phyloP scores from a whole-genome alignment of 1,140 invertebrate species.

The Pogonus chalceus region DNA sequence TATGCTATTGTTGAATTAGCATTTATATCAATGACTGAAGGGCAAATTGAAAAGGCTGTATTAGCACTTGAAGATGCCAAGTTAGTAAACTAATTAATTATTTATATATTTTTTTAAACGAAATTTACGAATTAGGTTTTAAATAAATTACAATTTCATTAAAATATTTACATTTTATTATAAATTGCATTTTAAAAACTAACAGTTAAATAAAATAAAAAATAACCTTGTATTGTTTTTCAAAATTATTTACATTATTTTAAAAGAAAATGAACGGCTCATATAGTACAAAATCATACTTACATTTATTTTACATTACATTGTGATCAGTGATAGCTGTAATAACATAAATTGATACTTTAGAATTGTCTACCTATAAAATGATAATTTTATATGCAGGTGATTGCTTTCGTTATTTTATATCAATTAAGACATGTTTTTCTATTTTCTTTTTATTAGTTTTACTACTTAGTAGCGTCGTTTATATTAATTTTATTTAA shows the following conservation, averaged over 20 bases:
- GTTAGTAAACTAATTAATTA: constrained; percentile 39
- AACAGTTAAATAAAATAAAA: background rate
- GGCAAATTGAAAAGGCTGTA: constrained; percentile 55
- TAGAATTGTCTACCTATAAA: too few species aligned
- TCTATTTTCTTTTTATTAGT: too few species aligned
- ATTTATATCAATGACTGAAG: constrained; percentile 59
- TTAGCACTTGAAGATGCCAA: constrained; percentile 72
- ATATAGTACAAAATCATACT: too few species aligned
- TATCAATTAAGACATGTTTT: background rate
- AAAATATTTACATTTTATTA: background rate
- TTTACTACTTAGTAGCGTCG: too few species aligned
- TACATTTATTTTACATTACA: too few species aligned
- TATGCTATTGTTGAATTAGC: constrained; percentile 82
- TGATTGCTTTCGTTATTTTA: too few species aligned
- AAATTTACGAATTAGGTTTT: background rate
- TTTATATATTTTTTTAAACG: background rate
- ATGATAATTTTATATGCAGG: too few species aligned
- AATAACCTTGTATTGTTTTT: background rate
- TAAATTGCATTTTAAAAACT: background rate
- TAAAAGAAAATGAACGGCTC: too few species aligned
- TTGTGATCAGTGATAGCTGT: too few species aligned
- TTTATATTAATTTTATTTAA: too few species aligned
- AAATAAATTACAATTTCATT: background rate
- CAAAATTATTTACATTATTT: background rate
- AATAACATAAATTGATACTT: too few species aligned